Evolutionary conservation across 2,113 vertebrate species (phyloP).

Genomic region (Brienomyrus longianalis): DNA sequence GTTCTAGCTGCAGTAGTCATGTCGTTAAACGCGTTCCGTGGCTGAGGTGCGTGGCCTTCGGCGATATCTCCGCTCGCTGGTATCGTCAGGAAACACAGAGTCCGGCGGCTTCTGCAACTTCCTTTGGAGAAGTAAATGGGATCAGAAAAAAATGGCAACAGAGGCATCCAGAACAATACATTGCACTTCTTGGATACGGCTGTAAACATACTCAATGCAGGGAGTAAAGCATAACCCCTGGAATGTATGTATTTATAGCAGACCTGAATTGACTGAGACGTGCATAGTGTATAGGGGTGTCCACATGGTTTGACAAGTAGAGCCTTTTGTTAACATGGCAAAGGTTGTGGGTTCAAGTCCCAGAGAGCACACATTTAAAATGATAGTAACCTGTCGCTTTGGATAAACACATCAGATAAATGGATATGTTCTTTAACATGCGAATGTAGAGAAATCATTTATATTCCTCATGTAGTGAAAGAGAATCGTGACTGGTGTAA

Average conservation of each 20-base stretch:
- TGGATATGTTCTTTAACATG: not conserved
- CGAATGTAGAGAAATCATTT: not conserved
- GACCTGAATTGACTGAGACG: not conserved
- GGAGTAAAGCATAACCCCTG: not conserved
- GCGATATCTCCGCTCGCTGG: not conserved
- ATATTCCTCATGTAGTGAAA: not conserved
- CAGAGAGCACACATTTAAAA: not conserved
- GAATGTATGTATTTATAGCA: not conserved
- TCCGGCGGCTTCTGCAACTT: not conserved
- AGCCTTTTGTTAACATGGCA: not conserved
- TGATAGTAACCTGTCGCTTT: not conserved
- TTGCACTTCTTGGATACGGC: not conserved
- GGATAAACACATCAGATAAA: not conserved
- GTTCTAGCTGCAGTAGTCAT: not conserved
- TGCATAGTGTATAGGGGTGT: not conserved
- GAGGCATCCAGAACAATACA: not conserved
- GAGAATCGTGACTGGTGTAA: not conserved
- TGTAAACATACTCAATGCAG: not conserved
- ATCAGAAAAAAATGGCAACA: not conserved
- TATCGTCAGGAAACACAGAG: conserved; percentile 5
- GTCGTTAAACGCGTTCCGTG: not conserved
- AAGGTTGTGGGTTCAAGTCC: not conserved
- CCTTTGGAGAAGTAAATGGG: not conserved
- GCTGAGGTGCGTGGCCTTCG: not conserved
- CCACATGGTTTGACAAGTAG: not conserved